These are phyloP conservation scores for Ashinkailepas kermadecensis DNA, from an alignment of 2,888 invertebrate species.

Conservation along the genomic window DNA sequence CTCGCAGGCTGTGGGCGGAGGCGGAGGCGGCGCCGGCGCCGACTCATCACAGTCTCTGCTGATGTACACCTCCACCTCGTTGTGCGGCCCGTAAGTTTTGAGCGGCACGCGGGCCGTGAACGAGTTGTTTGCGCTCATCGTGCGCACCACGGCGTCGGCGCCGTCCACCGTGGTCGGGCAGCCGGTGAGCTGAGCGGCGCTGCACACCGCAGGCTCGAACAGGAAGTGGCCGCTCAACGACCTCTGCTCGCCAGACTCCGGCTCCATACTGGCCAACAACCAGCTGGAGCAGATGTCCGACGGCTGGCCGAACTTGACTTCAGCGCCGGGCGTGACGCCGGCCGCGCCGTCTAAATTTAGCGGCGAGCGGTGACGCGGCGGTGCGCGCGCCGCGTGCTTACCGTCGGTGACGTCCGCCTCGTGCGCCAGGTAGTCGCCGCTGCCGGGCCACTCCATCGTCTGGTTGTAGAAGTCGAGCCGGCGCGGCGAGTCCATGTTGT, in stretches of 20 bases:
- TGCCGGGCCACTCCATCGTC: constrained; percentile 22
- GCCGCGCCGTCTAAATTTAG: background rate
- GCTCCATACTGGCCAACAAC: background rate
- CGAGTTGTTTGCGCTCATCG: constrained; percentile 1
- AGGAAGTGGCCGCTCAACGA: background rate
- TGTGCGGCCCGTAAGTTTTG: constrained; percentile 32
- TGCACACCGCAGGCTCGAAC: background rate
- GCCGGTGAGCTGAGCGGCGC: background rate
- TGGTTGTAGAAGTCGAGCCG: constrained; percentile 20
- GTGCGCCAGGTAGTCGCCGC: constrained; percentile 3
- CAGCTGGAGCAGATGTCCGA: background rate
- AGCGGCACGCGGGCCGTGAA: constrained; percentile 30
- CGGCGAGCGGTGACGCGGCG: background rate
- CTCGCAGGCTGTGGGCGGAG: constrained; percentile 30
- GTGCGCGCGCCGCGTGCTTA: background rate
- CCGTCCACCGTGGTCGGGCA: background rate
- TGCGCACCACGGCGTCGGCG: background rate
- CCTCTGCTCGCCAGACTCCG: constrained; percentile 10
- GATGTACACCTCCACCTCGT: constrained; percentile 34
- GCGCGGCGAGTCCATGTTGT: constrained; percentile 20
- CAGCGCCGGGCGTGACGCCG: background rate
- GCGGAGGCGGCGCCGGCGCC: constrained; percentile 20
- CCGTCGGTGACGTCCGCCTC: background rate
- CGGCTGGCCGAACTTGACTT: background rate
- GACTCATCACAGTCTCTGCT: constrained; percentile 23